Evolutionary conservation across 2,113 vertebrate species (phyloP).

Genomic region (Ciconia stormi): DNA sequence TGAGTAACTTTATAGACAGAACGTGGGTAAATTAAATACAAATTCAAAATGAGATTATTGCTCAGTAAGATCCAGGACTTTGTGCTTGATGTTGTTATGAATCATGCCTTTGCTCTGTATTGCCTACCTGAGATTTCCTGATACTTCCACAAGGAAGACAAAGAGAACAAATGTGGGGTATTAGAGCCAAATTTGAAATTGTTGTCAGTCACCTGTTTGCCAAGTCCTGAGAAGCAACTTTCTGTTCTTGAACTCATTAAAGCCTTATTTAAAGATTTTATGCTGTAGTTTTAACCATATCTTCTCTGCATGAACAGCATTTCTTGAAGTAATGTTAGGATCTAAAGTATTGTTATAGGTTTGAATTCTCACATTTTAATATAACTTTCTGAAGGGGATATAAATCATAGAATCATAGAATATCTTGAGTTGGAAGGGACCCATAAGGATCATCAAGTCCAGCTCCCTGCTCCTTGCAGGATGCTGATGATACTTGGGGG

Average conservation of each 20-base stretch:
- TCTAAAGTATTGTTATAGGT: neutral
- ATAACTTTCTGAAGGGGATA: neutral
- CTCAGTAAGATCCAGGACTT: neutral
- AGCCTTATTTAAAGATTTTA: neutral
- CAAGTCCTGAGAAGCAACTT: conserved; percentile 24
- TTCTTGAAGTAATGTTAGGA: neutral
- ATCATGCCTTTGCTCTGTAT: neutral
- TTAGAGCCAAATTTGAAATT: conserved; percentile 21
- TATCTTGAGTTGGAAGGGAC: no score
- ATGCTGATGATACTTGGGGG: neutral
- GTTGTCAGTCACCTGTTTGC: neutral
- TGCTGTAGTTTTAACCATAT: neutral
- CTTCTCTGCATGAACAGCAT: neutral
- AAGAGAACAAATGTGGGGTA: neutral
- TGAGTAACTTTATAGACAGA: neutral
- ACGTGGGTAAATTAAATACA: neutral
- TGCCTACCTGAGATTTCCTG: neutral
- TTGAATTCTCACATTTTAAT: neutral
- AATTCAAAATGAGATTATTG: neutral
- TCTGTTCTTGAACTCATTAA: neutral
- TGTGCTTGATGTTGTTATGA: neutral
- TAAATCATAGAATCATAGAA: neutral
- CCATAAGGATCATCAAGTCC: no score
- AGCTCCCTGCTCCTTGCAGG: no score
- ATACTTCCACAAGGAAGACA: neutral